These are phyloP conservation scores for Gnatocerus cornutus DNA, from an alignment of 2,888 invertebrate genomes.

Conservation along the genomic window DNA sequence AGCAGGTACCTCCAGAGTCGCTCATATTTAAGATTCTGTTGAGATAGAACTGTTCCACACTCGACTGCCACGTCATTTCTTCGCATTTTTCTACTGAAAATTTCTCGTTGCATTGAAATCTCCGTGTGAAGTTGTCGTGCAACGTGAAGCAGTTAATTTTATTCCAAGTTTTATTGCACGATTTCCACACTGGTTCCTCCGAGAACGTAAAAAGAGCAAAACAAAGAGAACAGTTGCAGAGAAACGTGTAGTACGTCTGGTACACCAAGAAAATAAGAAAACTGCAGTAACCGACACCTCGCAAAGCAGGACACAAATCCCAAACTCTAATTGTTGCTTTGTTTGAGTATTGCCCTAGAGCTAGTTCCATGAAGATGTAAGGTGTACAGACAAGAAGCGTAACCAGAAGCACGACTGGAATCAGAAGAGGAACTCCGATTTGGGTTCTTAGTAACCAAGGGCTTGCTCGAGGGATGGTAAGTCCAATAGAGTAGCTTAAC, in stretches of 20 bases:
- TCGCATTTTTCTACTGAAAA: conserved; percentile 22
- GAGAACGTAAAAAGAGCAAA: conserved; percentile 30
- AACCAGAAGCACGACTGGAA: conserved; percentile 6
- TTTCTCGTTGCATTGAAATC: conserved; percentile 19
- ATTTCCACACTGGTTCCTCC: conserved; percentile 34
- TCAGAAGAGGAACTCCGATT: conserved; percentile 11
- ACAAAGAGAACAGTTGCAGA: conserved; percentile 39
- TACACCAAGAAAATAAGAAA: conserved; percentile 30
- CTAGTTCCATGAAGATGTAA: conserved; percentile 47
- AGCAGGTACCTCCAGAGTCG: not conserved
- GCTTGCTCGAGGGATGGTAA: conserved; percentile 5
- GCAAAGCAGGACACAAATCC: conserved; percentile 49
- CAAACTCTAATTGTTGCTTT: conserved; percentile 43
- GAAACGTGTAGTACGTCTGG: conserved; percentile 32
- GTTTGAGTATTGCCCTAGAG: conserved; percentile 48
- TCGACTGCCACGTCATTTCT: conserved; percentile 30
- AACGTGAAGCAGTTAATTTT: conserved; percentile 44
- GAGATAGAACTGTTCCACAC: conserved; percentile 32
- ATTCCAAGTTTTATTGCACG: conserved; percentile 47
- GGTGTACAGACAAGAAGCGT: conserved; percentile 36
- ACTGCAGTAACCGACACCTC: conserved; percentile 42
- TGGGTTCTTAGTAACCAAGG: conserved; percentile 9
- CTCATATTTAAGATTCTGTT: conserved; percentile 7
- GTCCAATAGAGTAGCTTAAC: conserved; percentile 22
- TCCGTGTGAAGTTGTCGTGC: conserved; percentile 13